Conservation (phyloP, 2,888 invertebrate species). For the Thera britannica region DNA sequence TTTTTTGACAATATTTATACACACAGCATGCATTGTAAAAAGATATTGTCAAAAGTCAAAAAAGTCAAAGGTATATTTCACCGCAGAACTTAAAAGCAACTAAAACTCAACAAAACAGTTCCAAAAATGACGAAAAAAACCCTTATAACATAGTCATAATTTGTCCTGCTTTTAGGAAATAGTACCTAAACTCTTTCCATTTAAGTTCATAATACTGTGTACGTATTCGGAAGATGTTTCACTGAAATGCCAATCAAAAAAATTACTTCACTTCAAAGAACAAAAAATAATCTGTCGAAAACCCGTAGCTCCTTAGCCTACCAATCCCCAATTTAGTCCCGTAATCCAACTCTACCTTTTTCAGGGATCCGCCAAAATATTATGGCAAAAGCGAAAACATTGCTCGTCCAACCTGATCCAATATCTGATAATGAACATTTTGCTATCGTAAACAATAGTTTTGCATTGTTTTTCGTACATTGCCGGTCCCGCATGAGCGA, state of each 20-base stretch:
- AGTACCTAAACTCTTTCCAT: neutral
- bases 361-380: conserved; percentile 21
- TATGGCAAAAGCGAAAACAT: conserved; percentile 16
- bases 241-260: conserved; percentile 1
- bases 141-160: no score
- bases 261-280: neutral
- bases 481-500: conserved; percentile 31
- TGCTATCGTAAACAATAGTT: conserved; percentile 37
- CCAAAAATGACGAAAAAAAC: no score
- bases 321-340: conserved; percentile 4
- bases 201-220: neutral
- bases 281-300: neutral
- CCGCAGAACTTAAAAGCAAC: no score
- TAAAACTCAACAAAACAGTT: no score
- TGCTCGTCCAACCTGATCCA: conserved; percentile 28
- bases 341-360: conserved; percentile 23
- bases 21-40: no score
- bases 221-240: neutral
- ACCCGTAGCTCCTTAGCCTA: neutral
- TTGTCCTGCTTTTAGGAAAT: neutral
- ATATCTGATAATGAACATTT: conserved; percentile 37
- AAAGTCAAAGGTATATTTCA: no score
- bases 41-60: no score
- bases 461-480: conserved; percentile 36
- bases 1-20: no score